A percentile compares a stretch with the other conserved stretches of the same genome.
Conservation (phyloP, 2,797 vertebrate species). For the Babyrousa celebensis region DNA sequence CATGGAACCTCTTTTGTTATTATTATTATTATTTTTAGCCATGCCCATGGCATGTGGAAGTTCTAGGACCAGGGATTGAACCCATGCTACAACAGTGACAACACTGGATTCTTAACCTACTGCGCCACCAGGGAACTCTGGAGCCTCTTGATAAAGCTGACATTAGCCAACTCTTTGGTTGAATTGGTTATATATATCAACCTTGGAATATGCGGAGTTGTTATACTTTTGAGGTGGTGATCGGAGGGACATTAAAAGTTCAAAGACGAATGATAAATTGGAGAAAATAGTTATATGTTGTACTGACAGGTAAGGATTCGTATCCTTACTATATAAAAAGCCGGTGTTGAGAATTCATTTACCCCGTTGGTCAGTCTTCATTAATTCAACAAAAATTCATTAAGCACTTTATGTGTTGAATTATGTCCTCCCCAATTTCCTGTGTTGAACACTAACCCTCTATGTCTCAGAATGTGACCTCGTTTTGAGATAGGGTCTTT, state of each 20-base stretch:
- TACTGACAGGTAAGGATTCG: background rate
- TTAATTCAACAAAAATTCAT: background rate
- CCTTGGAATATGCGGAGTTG: background rate
- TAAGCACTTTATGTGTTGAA: background rate
- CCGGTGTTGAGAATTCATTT: background rate
- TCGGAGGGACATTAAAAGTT: background rate
- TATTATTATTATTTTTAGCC: too few species aligned
- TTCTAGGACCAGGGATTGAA: too few species aligned
- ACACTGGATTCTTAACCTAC: too few species aligned
- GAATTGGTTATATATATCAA: background rate
- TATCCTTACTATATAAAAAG: background rate
- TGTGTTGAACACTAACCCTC: background rate
- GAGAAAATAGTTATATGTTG: background rate
- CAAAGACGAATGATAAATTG: background rate
- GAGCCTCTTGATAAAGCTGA: background rate
- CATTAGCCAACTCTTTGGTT: background rate
- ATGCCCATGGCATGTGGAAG: too few species aligned
- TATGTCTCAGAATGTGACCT: background rate
- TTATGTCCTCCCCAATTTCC: background rate
- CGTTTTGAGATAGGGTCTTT: background rate
- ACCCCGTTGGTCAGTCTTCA: background rate
- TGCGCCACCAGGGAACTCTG: too few species aligned
- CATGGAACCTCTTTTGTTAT: too few species aligned
- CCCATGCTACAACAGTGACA: too few species aligned
- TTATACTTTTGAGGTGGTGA: background rate